Evolutionary conservation across 2,797 vertebrate species (phyloP), one percentile per base, ranked within the genome.

Genomic region (Pachyuromys duprasi): DNA sequence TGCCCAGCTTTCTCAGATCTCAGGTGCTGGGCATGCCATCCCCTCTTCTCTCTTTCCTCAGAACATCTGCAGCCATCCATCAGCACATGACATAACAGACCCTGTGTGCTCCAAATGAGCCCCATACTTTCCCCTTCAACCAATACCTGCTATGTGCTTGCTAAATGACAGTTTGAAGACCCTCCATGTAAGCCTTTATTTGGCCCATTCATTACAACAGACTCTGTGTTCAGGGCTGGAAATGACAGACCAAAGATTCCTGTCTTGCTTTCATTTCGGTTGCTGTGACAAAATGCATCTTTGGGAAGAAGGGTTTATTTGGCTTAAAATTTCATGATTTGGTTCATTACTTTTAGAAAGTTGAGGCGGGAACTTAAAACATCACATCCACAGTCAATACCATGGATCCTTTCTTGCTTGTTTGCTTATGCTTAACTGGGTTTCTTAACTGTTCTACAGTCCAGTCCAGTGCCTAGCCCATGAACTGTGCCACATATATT

Each of bases 21-120:
- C 39, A 72, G 12, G 14, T 39, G 31, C n/a, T n/a, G 18, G 28
- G 1, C 4, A 0, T 2, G 11, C 33, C n/a, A 5, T 55, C 33
- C n/a, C 14, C 14, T 18, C 67, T 26, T 42, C 22, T 53, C 62
- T 53, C 14, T n/a, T 14, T 24, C 45, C 45, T 65, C 20, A 15
- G 42, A 86, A 42, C 14, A 4, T n/a, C 9, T 65, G 67, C 39
- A 62, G 74, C 11, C 72, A 17, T 24, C 1, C 0, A 5, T 26
- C 53, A 60, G 4, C 67, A 13, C 45, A 60, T n/a, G 42, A 78
- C 8, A 28, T 0, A 1, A 5, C 53, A 49, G 36, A 49, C 67
- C 60, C 70, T 42, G 67, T 74, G 24, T 65, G 62, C 31, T 80
- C 45, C 3, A 5, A 89, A 22, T 3, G 45, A 86, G 36, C 36